Conservation (phyloP, 1,140 invertebrate species). For the Cotesia glomerata region DNA sequence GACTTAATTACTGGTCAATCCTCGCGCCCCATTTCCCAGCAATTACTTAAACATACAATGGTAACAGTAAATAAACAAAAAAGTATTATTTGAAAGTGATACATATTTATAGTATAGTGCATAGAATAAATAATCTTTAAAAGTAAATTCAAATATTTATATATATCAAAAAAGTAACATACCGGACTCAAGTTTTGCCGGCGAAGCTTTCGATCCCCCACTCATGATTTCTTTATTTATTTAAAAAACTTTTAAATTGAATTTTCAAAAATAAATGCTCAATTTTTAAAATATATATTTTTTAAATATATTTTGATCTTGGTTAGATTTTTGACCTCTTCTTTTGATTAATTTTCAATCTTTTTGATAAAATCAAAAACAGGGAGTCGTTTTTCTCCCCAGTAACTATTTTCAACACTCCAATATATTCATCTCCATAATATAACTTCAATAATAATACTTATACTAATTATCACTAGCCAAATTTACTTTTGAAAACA, state of each 20-base stretch:
- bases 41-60: no score
- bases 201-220: slow-evolving; percentile 45
- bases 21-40: no score
- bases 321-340: not conserved
- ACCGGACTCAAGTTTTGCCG: slow-evolving; percentile 45
- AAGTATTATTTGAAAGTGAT: not conserved
- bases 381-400: not conserved
- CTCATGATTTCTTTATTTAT: slow-evolving; percentile 38
- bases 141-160: not conserved
- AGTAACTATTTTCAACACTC: slow-evolving; percentile 24
- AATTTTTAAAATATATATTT: not conserved
- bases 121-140: not conserved
- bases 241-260: not conserved
- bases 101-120: not conserved
- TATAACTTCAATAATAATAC: not conserved
- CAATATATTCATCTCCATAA: slow-evolving; percentile 28
- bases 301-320: not conserved
- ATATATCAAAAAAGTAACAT: slow-evolving; percentile 34
- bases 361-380: not conserved
- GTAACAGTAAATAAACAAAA: not conserved
- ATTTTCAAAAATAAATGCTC: not conserved
- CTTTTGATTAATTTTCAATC: not conserved
- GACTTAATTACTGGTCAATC: no score
- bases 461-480: no score
- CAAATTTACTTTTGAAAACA: no score